phyloP scores from a whole-genome alignment of 2,888 invertebrate genomes.

The Abrostola tripartita region DNA sequence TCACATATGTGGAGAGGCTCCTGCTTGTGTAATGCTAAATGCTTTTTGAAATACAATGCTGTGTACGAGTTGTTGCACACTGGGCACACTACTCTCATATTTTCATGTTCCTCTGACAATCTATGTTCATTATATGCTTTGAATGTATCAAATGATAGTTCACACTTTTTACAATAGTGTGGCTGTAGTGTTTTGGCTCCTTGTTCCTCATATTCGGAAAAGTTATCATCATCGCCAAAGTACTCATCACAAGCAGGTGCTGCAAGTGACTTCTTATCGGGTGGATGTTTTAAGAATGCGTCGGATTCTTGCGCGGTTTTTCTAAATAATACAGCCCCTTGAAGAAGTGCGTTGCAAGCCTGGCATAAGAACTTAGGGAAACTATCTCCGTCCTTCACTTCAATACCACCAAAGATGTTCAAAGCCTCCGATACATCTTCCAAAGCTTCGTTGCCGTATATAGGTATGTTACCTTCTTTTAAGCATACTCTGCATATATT shows the following conservation, averaged over 20 bases:
- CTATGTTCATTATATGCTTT: constrained; percentile 74
- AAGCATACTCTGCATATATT: constrained; percentile 77
- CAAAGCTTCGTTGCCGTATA: constrained; percentile 60
- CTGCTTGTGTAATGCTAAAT: constrained; percentile 69
- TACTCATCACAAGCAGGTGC: constrained; percentile 43
- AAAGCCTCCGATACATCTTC: constrained; percentile 69
- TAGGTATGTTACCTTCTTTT: constrained; percentile 75
- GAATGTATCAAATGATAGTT: constrained; percentile 69
- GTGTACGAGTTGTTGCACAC: constrained; percentile 76
- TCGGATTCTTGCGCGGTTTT: constrained; percentile 79
- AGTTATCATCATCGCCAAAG: constrained; percentile 35
- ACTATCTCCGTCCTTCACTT: constrained; percentile 67
- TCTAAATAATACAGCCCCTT: constrained; percentile 76
- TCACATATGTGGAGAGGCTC: constrained; percentile 75
- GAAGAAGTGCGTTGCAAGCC: constrained; percentile 71
- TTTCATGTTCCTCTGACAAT: constrained; percentile 75
- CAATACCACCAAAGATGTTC: constrained; percentile 68
- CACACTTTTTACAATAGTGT: constrained; percentile 72
- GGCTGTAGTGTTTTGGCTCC: constrained; percentile 44
- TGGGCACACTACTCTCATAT: constrained; percentile 68
- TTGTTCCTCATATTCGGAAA: constrained; percentile 41
- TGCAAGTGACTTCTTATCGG: constrained; percentile 32
- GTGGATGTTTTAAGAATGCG: constrained; percentile 61
- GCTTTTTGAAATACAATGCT: constrained; percentile 72
- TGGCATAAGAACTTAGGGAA: constrained; percentile 77